Base-by-base conservation (phyloP, 2,797 vertebrate genomes). In the Lepidocolaptes lacrymiger region DNA sequence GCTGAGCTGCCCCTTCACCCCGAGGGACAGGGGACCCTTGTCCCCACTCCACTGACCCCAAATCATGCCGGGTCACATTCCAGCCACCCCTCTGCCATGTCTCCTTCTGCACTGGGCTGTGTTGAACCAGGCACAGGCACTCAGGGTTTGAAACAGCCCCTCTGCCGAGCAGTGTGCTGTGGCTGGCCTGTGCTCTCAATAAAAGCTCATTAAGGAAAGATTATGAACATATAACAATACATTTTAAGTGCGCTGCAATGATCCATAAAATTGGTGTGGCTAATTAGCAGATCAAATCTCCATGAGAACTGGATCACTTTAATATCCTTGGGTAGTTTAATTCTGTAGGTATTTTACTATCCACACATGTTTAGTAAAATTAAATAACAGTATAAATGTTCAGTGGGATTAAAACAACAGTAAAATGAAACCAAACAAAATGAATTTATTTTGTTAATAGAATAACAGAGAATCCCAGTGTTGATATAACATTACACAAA, bases 261-360 rank as follows among this genome's bases (percentile, higher is more conserved):
- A 98, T 98, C 98, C 97, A 96, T 98, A 98, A 98, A 98, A 98
- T 98, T 98, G 97, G 95, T 97, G 96, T 97, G 97, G 97, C 97
- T 98, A 98, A 98, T 98, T 98, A 98, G 97, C 97, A 98, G 98
- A 98, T 98, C 98, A 98, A 98, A 98, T 98, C 98, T 98, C 97
- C 92, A 52, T 90, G 97, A 98, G 97, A 97, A 97, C 94, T 96
- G 96, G 97, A 97, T 98, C 97, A 97, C 97, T 97, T 97, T 98
- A 98, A 97, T 98, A 97, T 97, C 97, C 97, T 96, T 96, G 93
- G 89, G 90, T 97, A 96, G 96, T 97, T 98, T 97, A 97, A 97
- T 97, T 98, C 97, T 98, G 95, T 96, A 98, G 95, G 95, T 97
- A 96, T 98, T 98, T 98, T 96, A 98, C 97, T 97, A 97, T 97